Conservation (phyloP, 2,797 vertebrate genomes). For the Spheniscus humboldti region DNA sequence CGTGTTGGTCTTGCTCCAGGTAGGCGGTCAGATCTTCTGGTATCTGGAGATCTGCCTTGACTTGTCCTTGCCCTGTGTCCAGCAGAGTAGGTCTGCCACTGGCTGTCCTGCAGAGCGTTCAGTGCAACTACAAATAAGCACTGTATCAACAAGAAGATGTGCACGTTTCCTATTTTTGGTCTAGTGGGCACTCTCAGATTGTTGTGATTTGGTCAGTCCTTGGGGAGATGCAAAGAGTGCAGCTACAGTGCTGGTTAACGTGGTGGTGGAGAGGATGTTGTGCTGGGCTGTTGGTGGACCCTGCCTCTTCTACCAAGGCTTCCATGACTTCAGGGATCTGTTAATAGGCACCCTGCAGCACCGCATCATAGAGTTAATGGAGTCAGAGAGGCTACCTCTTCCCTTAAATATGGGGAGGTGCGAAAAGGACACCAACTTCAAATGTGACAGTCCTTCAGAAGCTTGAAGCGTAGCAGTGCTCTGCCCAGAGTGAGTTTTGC, state of each 20-base stretch:
- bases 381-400: neutral
- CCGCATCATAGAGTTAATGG: neutral
- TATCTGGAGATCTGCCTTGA: neutral
- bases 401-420: neutral
- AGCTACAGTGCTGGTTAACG: accelerated
- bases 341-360: neutral
- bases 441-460: neutral
- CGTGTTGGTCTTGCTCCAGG: neutral
- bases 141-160: neutral
- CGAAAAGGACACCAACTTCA: neutral
- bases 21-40: neutral
- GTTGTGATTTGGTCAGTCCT: neutral
- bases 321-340: neutral
- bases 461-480: neutral
- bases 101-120: neutral
- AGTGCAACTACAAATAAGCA: neutral
- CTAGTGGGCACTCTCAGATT: neutral
- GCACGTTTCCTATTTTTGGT: neutral
- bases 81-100: neutral
- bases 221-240: neutral
- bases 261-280: too few relatives aligned
- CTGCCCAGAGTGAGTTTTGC: neutral
- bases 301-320: neutral
- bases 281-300: neutral
- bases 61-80: neutral